phyloP scores from a whole-genome alignment of 2,888 invertebrate species.

The Celastrina argiolus region DNA sequence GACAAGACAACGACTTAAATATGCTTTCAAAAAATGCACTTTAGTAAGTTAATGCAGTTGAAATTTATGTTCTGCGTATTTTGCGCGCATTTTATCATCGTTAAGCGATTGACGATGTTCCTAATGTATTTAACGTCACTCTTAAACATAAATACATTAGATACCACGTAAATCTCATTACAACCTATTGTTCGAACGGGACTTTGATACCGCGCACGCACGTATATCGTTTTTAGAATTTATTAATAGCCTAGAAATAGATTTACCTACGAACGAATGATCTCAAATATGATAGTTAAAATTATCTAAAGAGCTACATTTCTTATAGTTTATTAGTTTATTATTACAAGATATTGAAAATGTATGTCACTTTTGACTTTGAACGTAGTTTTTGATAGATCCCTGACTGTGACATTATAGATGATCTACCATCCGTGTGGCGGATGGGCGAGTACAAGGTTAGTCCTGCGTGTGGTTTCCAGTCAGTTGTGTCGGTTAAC shows the following conservation, averaged over 20 bases:
- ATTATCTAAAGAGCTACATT: neutral
- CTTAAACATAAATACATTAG: slow-evolving; percentile 1
- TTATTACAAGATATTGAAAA: neutral
- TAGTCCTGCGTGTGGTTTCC: too few relatives aligned
- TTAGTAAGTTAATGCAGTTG: too few relatives aligned
- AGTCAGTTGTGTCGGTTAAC: too few relatives aligned
- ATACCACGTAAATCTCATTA: slow-evolving; percentile 1
- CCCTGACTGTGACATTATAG: too few relatives aligned
- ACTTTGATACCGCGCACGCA: neutral
- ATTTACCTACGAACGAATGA: neutral
- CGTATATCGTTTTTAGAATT: neutral
- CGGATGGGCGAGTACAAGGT: too few relatives aligned
- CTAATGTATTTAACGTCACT: neutral
- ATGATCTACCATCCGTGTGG: too few relatives aligned
- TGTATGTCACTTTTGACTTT: neutral
- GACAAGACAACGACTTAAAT: too few relatives aligned
- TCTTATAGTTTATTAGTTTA: neutral
- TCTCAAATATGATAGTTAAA: neutral
- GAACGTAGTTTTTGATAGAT: too few relatives aligned
- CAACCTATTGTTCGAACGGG: neutral
- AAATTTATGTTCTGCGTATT: too few relatives aligned
- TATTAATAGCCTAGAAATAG: slow-evolving; percentile 4
- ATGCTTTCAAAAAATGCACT: too few relatives aligned
- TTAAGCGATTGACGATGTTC: neutral
- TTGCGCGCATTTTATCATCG: neutral